Evolutionary conservation across 2,888 invertebrate species (phyloP), one percentile per base, ranked within the genome.

Genomic region (Dexiosoma caninum): DNA sequence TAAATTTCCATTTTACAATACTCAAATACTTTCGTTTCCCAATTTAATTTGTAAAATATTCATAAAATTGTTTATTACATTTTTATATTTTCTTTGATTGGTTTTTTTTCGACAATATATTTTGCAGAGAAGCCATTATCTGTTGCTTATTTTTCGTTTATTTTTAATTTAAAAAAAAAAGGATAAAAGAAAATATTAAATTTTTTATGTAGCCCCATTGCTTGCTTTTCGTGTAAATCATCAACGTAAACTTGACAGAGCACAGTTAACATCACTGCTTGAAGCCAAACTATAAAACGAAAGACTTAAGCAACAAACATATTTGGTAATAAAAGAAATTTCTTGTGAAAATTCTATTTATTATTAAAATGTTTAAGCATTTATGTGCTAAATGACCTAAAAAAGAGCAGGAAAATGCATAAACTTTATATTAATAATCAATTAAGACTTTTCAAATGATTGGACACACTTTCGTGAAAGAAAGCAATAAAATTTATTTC

Each of bases 251-350:
- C 14, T 14, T n/a, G n/a, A 23, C 21, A 49, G 21, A 10, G 49
- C 49, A 30, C 64, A 49, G 49, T 64, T 49, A 49, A 35, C 9
- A 35, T 2, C 64, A 21, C 64, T 10, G 46, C 49, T n/a, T 3
- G 19, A 64, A 9, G n/a, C 8, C 1, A 35, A 3, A 23, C 21
- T 32, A n/a, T n/a, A 37, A 72, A 72, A 62, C 60, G 27, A 66
- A 80, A 76, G 71, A 78, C 72, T 69, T 59, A 77, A 70, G 69
- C 23, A 44, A 77, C 72, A 74, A 74, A 53, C 69, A 21, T 32
- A 32, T 42, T 21, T 66, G 27, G 16, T 35, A 44, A 30, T 2
- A 7, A 21, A 14, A 16, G 32, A 42, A 14, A 12, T 12, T 23
- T 9, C 1, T 42, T 21, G 10, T 32, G 14, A 14, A 59, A 40